Conservation (phyloP, 1,140 invertebrate genomes). For the Macrosteles quadrilineatus region DNA sequence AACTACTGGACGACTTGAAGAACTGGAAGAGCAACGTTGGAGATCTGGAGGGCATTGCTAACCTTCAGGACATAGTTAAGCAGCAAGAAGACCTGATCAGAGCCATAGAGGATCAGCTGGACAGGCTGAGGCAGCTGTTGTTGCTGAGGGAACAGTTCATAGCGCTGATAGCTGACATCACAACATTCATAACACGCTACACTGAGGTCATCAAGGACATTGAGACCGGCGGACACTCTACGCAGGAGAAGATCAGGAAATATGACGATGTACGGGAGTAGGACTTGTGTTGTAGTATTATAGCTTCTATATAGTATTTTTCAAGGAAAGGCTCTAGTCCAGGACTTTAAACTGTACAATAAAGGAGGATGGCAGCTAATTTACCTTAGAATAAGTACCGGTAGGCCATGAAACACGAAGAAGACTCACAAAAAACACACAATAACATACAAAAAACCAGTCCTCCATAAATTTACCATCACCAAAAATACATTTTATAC, state of each 20-base stretch:
- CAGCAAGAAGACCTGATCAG: constrained; percentile 83
- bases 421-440: too few species aligned
- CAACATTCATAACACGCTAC: constrained; percentile 83
- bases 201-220: constrained; percentile 83
- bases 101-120: constrained; percentile 80
- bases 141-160: constrained; percentile 84
- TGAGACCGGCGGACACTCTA: constrained; percentile 73
- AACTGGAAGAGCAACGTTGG: constrained; percentile 77
- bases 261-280: constrained; percentile 69
- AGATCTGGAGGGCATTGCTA: constrained; percentile 71
- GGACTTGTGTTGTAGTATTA: background rate
- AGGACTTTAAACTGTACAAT: background rate
- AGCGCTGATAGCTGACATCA: constrained; percentile 81
- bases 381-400: too few species aligned
- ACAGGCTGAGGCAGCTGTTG: constrained; percentile 72
- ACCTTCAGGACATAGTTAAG: constrained; percentile 73
- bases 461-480: too few species aligned
- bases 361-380: too few species aligned
- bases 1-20: constrained; percentile 76
- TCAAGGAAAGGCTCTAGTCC: background rate
- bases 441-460: too few species aligned
- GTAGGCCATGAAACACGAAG: too few species aligned
- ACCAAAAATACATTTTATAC: too few species aligned
- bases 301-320: background rate
- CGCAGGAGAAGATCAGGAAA: constrained; percentile 84